A percentile compares a stretch with the other conserved stretches of the same genome.
phyloP scores from a whole-genome alignment of 2,113 vertebrate species.

The Diglossa brunneiventris region DNA sequence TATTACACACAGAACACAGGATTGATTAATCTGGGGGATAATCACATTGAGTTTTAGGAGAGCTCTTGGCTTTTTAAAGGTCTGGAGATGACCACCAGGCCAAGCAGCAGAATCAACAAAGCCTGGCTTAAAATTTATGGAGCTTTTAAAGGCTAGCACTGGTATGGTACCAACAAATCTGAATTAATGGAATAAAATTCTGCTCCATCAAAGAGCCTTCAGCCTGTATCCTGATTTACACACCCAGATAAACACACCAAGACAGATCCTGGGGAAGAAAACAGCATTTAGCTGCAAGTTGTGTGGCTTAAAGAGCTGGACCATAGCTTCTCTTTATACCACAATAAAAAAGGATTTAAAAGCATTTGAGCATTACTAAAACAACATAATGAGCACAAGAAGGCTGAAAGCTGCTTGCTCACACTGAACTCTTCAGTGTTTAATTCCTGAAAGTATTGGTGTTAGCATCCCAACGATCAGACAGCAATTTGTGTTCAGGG shows the following conservation, averaged over 20 bases:
- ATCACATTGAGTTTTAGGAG: not conserved
- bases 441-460: not conserved
- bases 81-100: not conserved
- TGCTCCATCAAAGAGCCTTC: not conserved
- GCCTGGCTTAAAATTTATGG: fast-evolving
- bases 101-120: not conserved
- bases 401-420: not conserved
- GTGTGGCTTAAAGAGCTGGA: not conserved
- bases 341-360: not conserved
- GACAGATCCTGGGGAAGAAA: not conserved
- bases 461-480: not conserved
- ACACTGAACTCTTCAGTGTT: not conserved
- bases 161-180: not conserved
- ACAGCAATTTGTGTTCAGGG: not conserved
- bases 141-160: not conserved
- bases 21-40: too few relatives aligned
- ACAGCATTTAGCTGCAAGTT: not conserved
- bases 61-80: not conserved
- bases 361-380: not conserved
- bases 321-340: not conserved
- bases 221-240: not conserved
- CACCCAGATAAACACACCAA: not conserved
- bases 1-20: too few relatives aligned
- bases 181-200: not conserved
- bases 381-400: not conserved